Conservation (phyloP, 2,113 vertebrate genomes). For the Neolamprologus kungweensis region DNA sequence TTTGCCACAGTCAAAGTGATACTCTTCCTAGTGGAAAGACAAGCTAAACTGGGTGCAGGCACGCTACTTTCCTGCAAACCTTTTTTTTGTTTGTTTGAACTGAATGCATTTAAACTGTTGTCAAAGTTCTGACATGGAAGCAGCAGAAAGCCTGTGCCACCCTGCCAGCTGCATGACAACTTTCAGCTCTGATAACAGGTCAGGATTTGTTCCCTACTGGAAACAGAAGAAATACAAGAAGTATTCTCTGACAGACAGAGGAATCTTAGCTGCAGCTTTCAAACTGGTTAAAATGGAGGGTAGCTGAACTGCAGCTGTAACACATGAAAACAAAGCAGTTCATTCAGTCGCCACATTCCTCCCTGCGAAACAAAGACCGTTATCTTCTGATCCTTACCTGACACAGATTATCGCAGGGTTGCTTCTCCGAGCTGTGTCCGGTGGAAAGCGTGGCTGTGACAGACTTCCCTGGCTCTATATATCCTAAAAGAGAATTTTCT, state of each 20-base stretch:
- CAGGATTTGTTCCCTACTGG: background rate
- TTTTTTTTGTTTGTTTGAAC: background rate
- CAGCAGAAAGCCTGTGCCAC: background rate
- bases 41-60: background rate
- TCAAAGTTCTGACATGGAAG: background rate
- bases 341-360: background rate
- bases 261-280: background rate
- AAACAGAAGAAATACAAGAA: background rate
- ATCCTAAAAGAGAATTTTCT: conserved; percentile 77
- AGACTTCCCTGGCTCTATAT: conserved; percentile 58
- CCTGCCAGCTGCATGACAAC: background rate
- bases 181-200: background rate
- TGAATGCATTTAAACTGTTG: background rate
- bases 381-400: conserved; percentile 41
- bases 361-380: background rate
- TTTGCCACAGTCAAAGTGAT: background rate
- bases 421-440: conserved; percentile 4
- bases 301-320: conserved; percentile 9
- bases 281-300: background rate
- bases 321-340: conserved; percentile 16
- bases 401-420: background rate
- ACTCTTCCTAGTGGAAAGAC: background rate
- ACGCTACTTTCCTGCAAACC: background rate
- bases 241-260: background rate
- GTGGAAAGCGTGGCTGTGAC: background rate